phyloP scores from a whole-genome alignment of 1,140 invertebrate species.

The Telenomus remus region DNA sequence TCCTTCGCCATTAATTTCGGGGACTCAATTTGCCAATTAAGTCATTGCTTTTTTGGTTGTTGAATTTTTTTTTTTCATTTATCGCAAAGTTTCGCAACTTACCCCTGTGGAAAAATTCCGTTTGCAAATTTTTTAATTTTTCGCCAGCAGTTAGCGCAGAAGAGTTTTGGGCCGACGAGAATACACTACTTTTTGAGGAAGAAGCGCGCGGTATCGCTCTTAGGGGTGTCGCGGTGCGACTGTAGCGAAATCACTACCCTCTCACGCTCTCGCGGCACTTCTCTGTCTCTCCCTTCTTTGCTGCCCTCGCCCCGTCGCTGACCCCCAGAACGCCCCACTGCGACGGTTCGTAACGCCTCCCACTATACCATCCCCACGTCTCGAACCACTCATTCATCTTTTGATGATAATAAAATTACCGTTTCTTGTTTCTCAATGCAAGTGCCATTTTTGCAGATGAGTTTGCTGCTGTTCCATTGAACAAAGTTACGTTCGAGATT shows the following conservation, averaged over 20 bases:
- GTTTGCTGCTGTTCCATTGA: constrained; percentile 27
- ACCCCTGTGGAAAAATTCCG: constrained; percentile 6
- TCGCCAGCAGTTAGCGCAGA: no score
- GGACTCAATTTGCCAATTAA: no score
- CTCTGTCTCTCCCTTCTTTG: constrained; percentile 57
- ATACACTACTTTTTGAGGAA: constrained; percentile 21
- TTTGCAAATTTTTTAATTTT: no score
- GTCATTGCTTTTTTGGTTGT: no score
- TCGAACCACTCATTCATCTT: constrained; percentile 40
- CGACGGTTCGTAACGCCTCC: constrained; percentile 19
- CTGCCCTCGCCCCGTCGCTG: constrained; percentile 10
- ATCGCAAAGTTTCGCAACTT: constrained; percentile 13
- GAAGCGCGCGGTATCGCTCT: constrained; percentile 68
- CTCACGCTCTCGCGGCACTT: constrained; percentile 66
- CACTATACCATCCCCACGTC: background rate
- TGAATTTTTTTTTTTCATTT: background rate
- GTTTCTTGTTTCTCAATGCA: constrained; percentile 27
- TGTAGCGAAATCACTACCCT: constrained; percentile 73
- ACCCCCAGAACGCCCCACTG: constrained; percentile 12
- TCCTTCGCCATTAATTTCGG: no score
- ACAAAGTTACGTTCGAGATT: constrained; percentile 28
- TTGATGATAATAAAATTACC: constrained; percentile 41
- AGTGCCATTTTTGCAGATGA: constrained; percentile 26
- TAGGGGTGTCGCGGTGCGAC: constrained; percentile 73
- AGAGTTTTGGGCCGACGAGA: background rate